Conservation (phyloP, 2,888 invertebrate species). For the Coleophora deauratella region DNA sequence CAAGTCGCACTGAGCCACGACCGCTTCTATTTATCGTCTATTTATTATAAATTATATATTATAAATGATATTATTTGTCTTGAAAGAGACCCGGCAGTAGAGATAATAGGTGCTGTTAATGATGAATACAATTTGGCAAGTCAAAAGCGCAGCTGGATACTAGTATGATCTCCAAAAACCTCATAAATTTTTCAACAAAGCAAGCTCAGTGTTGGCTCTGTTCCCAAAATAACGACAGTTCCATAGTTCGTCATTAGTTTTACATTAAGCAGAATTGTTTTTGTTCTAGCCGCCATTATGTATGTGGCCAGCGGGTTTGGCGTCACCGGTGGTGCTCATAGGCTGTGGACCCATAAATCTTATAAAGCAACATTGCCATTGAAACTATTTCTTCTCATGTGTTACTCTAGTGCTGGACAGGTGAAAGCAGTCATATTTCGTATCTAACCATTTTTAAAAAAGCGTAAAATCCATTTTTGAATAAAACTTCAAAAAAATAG, state of each 20-base stretch:
- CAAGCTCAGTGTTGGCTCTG: not conserved
- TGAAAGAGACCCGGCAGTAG: too few species aligned
- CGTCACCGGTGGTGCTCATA: slow-evolving; percentile 82
- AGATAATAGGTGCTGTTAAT: too few species aligned
- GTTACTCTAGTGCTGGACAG: slow-evolving; percentile 79
- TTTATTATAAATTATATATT: too few species aligned
- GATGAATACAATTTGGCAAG: not conserved
- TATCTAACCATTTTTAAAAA: too few species aligned
- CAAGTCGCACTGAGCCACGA: too few species aligned
- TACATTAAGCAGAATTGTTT: too few species aligned
- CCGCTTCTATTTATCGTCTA: too few species aligned
- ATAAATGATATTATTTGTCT: too few species aligned
- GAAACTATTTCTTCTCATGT: slow-evolving; percentile 73
- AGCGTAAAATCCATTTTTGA: too few species aligned
- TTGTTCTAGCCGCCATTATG: slow-evolving; percentile 62
- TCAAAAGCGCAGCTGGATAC: too few species aligned
- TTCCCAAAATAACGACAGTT: not conserved
- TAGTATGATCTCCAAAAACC: not conserved
- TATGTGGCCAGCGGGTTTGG: slow-evolving; percentile 78
- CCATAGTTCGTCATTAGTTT: too few species aligned
- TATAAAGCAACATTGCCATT: slow-evolving; percentile 79
- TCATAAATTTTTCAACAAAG: slow-evolving; percentile 1
- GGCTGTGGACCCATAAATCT: slow-evolving; percentile 80
- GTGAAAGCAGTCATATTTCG: slow-evolving; percentile 37
- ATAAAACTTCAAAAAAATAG: too few species aligned